phyloP scores from a whole-genome alignment of 2,888 invertebrate genomes.

The Hydriomena furcata region DNA sequence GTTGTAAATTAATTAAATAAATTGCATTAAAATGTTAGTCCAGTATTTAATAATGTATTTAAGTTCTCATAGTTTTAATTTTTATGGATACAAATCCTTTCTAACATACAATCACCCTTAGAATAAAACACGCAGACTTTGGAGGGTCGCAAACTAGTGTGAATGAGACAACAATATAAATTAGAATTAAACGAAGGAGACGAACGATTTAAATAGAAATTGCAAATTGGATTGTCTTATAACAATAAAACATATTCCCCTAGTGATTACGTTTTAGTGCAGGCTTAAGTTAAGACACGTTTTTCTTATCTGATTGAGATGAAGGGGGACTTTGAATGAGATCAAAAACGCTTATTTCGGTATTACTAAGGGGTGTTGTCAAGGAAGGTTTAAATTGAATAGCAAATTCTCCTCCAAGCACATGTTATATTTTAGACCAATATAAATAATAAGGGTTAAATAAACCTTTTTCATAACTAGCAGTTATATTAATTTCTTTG shows the following conservation, averaged over 20 bases:
- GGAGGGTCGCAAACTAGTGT: not conserved
- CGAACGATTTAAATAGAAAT: not conserved
- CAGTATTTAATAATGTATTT: too few species aligned
- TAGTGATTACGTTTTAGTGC: conserved; percentile 47
- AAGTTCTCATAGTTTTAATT: too few species aligned
- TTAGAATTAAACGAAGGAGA: not conserved
- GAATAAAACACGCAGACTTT: not conserved
- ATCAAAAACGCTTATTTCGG: conserved; percentile 3
- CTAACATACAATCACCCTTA: not conserved
- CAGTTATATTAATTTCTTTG: too few species aligned
- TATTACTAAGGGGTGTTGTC: conserved; percentile 4
- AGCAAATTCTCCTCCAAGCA: too few species aligned
- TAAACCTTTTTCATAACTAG: too few species aligned
- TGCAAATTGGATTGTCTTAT: conserved; percentile 21
- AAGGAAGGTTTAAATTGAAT: not conserved
- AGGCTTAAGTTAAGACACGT: conserved; percentile 20
- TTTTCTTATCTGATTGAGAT: conserved; percentile 20
- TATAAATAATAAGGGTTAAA: not conserved
- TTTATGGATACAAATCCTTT: too few species aligned
- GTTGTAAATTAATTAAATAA: too few species aligned
- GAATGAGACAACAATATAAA: conserved; percentile 4
- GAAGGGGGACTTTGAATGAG: conserved; percentile 5
- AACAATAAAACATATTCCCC: conserved; percentile 46
- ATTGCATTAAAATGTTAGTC: too few species aligned
- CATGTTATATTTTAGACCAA: too few species aligned